Evolutionary conservation across 2,888 invertebrate genomes (phyloP), one percentile per base, ranked within the genome.

Genomic region (Aporophyla nigra): DNA sequence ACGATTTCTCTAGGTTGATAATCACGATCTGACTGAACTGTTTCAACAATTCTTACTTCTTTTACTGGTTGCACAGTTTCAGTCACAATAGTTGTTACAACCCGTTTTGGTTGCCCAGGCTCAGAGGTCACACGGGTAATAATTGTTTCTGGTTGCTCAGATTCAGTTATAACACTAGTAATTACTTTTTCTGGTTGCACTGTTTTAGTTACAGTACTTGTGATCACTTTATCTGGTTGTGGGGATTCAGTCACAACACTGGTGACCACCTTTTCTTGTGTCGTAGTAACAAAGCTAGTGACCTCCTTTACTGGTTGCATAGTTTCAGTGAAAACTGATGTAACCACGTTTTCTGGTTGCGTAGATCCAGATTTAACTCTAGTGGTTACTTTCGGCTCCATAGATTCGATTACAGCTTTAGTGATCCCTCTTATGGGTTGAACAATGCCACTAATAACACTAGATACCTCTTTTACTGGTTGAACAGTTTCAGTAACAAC

Each of bases 1-100:
- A 90, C 83, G 40, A 92, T 71, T 49, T 87, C 88, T 74, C 80
- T 87, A 51, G 83, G 69, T 51, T 85, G 89, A 63, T 85, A 76
- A 24, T 85, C 80, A 58, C 77, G 76, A 40, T 78, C 75, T 68
- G 77, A 62, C 7, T 66, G 67, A 33, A 82, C 24, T 5, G 72
- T 76, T 77, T 87, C 86, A 61, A 80, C 58, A 43, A 85, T 83
- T 82, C 78, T 87, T 9, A 87, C 87, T 49, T 87, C 85, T 75
- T 88, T 89, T 16, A 82, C 59, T 46, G 86, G 86, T 58, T 78
- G 80, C 19, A 78, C 75, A 49, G 71, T 78, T 79, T 85, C 85
- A 10, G 76, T 81, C 10, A 83, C 72, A 66, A 76, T 71, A 62
- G 74, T 70, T 65, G 78, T 76, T 21, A 74, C 71, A 21, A 86